Percentiles rank a stretch among this genome's conserved stretches.
Evolutionary conservation across 2,797 vertebrate species (phyloP).

Genomic region (Sparus aurata): DNA sequence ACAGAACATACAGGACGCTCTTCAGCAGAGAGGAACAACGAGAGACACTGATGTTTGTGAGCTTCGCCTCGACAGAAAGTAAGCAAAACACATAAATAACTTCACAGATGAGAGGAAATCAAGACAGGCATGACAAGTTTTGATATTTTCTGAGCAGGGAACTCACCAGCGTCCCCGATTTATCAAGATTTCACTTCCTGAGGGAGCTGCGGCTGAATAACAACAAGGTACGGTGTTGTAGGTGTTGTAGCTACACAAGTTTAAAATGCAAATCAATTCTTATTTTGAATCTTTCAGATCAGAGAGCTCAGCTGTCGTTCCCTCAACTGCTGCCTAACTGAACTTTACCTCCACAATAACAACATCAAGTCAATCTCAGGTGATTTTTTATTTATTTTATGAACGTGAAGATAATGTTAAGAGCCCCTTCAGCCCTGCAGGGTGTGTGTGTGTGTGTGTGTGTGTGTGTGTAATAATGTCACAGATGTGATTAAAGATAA

Average conservation of each 20-base stretch:
- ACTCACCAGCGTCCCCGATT: slow-evolving; percentile 81
- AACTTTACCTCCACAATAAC: slow-evolving; percentile 89
- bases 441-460: too few relatives aligned
- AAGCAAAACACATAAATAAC: slow-evolving; percentile 47
- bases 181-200: slow-evolving; percentile 84
- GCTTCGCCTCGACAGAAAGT: slow-evolving; percentile 85
- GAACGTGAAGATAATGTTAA: background rate
- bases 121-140: background rate
- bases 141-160: slow-evolving; percentile 70
- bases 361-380: slow-evolving; percentile 86
- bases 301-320: slow-evolving; percentile 81
- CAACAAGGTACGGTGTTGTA: slow-evolving; percentile 81
- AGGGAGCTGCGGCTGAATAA: slow-evolving; percentile 88
- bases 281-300: slow-evolving; percentile 79
- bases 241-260: background rate
- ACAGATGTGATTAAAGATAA: too few relatives aligned
- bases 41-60: slow-evolving; percentile 80
- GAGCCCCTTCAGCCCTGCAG: too few relatives aligned
- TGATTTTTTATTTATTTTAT: background rate
- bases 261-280: background rate
- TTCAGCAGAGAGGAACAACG: slow-evolving; percentile 81
- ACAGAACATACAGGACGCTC: slow-evolving; percentile 81
- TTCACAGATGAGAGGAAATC: background rate
- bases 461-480: too few relatives aligned
- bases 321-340: slow-evolving; percentile 85